A percentile compares a stretch with the other conserved stretches of the same genome.
These are phyloP conservation scores for Notocelia uddmanniana DNA, from an alignment of 2,888 invertebrate genomes.

Conservation along the genomic window DNA sequence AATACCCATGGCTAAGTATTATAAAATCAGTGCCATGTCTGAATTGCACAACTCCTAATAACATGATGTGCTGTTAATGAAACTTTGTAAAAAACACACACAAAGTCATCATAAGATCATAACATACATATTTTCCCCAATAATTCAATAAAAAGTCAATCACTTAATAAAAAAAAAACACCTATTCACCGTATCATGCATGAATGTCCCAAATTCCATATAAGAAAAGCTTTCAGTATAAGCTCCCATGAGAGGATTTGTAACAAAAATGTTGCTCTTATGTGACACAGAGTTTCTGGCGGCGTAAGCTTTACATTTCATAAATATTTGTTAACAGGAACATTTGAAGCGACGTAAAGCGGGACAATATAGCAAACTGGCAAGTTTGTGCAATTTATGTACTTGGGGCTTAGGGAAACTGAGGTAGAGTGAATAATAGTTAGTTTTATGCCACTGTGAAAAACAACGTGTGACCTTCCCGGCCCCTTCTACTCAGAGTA, in stretches of 20 bases:
- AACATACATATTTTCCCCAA: too few relatives aligned
- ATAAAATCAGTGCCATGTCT: too few relatives aligned
- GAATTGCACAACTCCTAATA: too few relatives aligned
- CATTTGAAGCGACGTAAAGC: not conserved
- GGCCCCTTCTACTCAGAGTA: too few relatives aligned
- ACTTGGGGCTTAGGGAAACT: constrained; percentile 4
- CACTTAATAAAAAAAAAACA: not conserved
- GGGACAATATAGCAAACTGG: constrained; percentile 9
- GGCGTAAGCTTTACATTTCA: constrained; percentile 40
- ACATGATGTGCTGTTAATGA: too few relatives aligned
- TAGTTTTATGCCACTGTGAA: too few relatives aligned
- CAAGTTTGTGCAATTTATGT: constrained; percentile 7
- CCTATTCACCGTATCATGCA: not conserved
- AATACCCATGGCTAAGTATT: too few relatives aligned
- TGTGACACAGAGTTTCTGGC: constrained; percentile 23
- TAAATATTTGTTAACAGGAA: constrained; percentile 36
- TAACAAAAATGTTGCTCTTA: constrained; percentile 32
- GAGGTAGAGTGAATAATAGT: constrained; percentile 5
- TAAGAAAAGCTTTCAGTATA: constrained; percentile 29
- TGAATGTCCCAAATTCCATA: constrained; percentile 5
- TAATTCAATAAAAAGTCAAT: not conserved
- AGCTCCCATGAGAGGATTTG: constrained; percentile 29
- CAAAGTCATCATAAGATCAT: too few relatives aligned
- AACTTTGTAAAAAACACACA: too few relatives aligned
- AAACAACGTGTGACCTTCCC: too few relatives aligned